phyloP scores from a whole-genome alignment of 2,113 vertebrate genomes.

The Atractosteus spatula region DNA sequence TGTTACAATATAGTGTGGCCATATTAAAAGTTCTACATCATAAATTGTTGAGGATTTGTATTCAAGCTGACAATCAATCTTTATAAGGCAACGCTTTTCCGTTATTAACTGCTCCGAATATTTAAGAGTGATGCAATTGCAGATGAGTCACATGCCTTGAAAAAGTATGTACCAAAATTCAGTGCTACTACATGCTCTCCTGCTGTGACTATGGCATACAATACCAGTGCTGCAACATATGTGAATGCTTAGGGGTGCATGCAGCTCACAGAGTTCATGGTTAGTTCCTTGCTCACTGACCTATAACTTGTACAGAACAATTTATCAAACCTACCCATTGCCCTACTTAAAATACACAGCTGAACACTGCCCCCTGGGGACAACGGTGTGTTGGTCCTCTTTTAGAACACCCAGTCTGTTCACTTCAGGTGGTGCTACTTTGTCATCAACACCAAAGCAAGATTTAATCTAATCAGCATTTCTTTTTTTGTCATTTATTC shows the following conservation, averaged over 20 bases:
- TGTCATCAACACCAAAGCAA: background rate
- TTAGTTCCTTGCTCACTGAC: constrained; percentile 15
- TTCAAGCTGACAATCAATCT: too few relatives aligned
- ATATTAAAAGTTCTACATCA: too few relatives aligned
- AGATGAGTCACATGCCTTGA: too few relatives aligned
- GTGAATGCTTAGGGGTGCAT: background rate
- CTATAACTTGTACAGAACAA: constrained; percentile 19
- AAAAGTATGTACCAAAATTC: too few relatives aligned
- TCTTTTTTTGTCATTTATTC: background rate
- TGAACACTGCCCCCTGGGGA: constrained; percentile 17
- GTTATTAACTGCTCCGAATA: too few relatives aligned
- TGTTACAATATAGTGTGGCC: too few relatives aligned
- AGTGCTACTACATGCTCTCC: too few relatives aligned
- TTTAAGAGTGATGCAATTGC: too few relatives aligned
- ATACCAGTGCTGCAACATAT: background rate
- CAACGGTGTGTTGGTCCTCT: constrained; percentile 18
- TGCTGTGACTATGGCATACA: too few relatives aligned
- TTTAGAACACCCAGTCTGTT: constrained; percentile 16
- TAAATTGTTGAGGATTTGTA: too few relatives aligned
- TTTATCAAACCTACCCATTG: constrained; percentile 32
- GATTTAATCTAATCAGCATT: too few relatives aligned
- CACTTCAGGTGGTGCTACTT: constrained; percentile 11
- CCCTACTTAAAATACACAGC: constrained; percentile 28
- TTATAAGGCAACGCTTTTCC: too few relatives aligned
- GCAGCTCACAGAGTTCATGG: background rate